Conservation (phyloP, 2,888 invertebrate species). For the Eulithis prunata region DNA sequence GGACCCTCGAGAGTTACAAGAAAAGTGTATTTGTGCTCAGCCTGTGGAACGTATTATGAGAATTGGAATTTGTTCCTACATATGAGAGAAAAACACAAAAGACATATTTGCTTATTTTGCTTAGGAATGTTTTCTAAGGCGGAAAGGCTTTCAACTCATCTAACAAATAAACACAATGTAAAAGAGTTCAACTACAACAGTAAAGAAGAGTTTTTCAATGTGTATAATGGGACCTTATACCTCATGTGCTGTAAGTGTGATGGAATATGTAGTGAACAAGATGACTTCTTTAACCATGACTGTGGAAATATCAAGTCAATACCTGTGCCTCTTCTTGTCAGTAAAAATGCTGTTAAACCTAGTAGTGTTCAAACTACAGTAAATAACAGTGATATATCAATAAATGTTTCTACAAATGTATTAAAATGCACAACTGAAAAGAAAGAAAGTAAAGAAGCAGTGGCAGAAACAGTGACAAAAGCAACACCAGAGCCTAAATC, state of each 20-base stretch:
- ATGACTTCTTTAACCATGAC: constrained; percentile 90
- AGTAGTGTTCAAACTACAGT: constrained; percentile 64
- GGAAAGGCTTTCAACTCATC: constrained; percentile 90
- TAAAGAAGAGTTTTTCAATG: constrained; percentile 87
- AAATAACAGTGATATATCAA: constrained; percentile 56
- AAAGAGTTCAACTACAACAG: constrained; percentile 88
- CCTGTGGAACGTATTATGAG: constrained; percentile 93
- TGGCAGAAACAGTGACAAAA: constrained; percentile 59
- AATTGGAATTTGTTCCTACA: constrained; percentile 94
- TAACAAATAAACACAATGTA: constrained; percentile 91
- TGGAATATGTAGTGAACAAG: constrained; percentile 89
- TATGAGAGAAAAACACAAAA: constrained; percentile 92
- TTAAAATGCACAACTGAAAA: constrained; percentile 58
- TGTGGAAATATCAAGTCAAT: constrained; percentile 84
- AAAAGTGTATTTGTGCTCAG: constrained; percentile 92
- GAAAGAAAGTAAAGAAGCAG: constrained; percentile 60
- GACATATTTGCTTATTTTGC: constrained; percentile 93
- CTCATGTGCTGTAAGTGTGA: constrained; percentile 93
- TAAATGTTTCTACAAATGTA: constrained; percentile 62
- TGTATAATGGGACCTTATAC: constrained; percentile 88
- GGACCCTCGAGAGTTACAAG: constrained; percentile 87
- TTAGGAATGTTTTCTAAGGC: constrained; percentile 92
- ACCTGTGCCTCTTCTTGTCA: constrained; percentile 79
- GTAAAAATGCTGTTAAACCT: constrained; percentile 71
- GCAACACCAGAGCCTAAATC: constrained; percentile 47